These are phyloP conservation scores for Hypsopygia costalis DNA, from an alignment of 2,888 invertebrate species.

Conservation along the genomic window DNA sequence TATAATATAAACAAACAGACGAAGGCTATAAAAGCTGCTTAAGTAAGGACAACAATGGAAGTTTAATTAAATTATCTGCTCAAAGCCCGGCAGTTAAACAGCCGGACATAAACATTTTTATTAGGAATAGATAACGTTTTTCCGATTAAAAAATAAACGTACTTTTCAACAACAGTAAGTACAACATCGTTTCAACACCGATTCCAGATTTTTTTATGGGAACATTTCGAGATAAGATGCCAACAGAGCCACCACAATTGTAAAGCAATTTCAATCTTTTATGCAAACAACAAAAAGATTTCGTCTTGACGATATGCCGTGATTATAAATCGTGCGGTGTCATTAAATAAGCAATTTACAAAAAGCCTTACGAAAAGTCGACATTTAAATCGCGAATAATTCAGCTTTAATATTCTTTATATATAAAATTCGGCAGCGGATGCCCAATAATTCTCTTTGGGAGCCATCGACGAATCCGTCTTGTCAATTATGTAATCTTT, in stretches of 20 bases:
- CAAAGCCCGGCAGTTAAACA: conserved; percentile 4
- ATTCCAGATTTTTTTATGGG: conserved; percentile 30
- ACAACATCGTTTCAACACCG: conserved; percentile 25
- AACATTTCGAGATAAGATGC: conserved; percentile 33
- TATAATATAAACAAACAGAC: conserved; percentile 1
- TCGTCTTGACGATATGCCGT: conserved; percentile 38
- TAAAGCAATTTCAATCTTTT: conserved; percentile 44
- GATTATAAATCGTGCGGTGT: conserved; percentile 39
- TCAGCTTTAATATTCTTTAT: background rate
- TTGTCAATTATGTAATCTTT: too few relatives aligned
- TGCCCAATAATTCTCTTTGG: too few relatives aligned
- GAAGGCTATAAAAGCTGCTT: conserved; percentile 12
- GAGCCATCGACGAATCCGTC: too few relatives aligned
- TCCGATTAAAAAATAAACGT: conserved; percentile 10
- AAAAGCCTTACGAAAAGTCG: conserved; percentile 22
- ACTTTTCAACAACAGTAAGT: conserved; percentile 9
- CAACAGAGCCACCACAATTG: conserved; percentile 32
- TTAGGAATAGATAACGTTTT: conserved; percentile 3
- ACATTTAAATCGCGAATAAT: conserved; percentile 8
- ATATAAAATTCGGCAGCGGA: too few relatives aligned
- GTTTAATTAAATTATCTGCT: conserved; percentile 15
- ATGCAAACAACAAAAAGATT: conserved; percentile 52
- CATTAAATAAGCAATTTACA: conserved; percentile 40
- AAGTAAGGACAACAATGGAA: conserved; percentile 5
- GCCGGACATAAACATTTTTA: conserved; percentile 4